These are phyloP conservation scores for Circaetus cinerascens DNA, from an alignment of 2,113 vertebrate species.

Conservation along the genomic window DNA sequence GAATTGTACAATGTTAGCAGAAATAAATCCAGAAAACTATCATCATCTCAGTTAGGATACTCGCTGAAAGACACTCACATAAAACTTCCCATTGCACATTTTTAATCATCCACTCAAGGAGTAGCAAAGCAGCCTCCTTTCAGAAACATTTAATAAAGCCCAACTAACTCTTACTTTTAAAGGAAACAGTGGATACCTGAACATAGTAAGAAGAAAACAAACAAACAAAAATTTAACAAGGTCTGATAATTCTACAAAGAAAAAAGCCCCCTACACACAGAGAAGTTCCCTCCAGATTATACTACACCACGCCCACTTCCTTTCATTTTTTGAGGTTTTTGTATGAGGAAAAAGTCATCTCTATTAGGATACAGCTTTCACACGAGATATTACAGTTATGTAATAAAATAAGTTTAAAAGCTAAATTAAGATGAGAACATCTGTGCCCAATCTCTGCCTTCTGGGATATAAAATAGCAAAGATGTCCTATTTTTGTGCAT, in stretches of 20 bases:
- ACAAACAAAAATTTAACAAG: neutral
- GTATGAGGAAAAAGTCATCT: neutral
- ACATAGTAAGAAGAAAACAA: neutral
- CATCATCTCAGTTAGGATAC: neutral
- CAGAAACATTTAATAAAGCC: neutral
- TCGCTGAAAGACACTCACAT: neutral
- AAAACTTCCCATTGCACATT: neutral
- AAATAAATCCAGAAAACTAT: neutral
- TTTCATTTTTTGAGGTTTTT: neutral
- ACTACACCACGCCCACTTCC: rapidly evolving
- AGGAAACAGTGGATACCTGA: neutral
- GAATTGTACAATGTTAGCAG: neutral
- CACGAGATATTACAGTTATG: constrained; percentile 1
- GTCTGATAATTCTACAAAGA: neutral
- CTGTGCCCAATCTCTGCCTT: neutral
- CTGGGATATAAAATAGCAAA: neutral
- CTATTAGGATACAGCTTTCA: neutral
- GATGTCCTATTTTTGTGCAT: neutral
- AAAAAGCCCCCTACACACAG: neutral
- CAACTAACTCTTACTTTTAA: neutral
- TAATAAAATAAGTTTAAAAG: neutral
- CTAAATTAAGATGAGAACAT: constrained; percentile 7
- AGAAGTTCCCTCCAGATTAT: neutral
- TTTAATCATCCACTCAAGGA: neutral
- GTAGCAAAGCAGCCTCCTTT: neutral